phyloP scores from a whole-genome alignment of 2,888 invertebrate species.

The Anoplius nigerrimus region DNA sequence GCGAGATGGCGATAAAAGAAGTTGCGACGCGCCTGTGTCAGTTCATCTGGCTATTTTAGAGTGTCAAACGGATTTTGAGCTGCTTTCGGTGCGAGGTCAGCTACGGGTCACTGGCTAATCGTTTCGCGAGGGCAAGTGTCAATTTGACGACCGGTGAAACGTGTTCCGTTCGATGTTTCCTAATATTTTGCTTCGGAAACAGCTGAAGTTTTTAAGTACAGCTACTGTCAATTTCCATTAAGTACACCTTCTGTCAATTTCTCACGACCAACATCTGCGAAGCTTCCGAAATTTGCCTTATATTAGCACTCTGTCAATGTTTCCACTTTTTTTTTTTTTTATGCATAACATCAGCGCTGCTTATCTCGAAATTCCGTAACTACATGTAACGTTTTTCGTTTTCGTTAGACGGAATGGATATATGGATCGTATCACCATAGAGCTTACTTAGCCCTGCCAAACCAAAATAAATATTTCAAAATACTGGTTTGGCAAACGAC shows the following conservation, averaged over 20 bases:
- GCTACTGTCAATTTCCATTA: too few relatives aligned
- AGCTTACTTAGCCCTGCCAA: conserved; percentile 27
- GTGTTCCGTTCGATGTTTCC: too few relatives aligned
- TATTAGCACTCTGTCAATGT: conserved; percentile 3
- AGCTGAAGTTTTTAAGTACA: too few relatives aligned
- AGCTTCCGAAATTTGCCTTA: conserved; percentile 15
- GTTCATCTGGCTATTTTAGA: too few relatives aligned
- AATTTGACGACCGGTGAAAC: too few relatives aligned
- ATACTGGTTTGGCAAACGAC: conserved; percentile 1
- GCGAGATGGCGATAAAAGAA: too few relatives aligned
- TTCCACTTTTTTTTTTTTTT: not conserved
- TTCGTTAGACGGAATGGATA: conserved; percentile 51
- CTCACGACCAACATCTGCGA: not conserved
- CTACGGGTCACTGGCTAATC: too few relatives aligned
- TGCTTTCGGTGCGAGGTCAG: too few relatives aligned
- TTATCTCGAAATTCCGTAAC: conserved; percentile 29
- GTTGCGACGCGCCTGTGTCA: too few relatives aligned
- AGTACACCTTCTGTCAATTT: not conserved
- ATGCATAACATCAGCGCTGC: conserved; percentile 9
- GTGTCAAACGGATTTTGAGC: too few relatives aligned
- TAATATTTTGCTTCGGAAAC: too few relatives aligned
- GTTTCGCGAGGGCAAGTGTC: too few relatives aligned
- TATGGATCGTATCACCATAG: conserved; percentile 49
- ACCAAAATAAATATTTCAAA: conserved; percentile 6
- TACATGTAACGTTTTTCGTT: conserved; percentile 36